Base-by-base conservation (phyloP, 2,888 invertebrate genomes). In the Caenorhabditis becei region DNA sequence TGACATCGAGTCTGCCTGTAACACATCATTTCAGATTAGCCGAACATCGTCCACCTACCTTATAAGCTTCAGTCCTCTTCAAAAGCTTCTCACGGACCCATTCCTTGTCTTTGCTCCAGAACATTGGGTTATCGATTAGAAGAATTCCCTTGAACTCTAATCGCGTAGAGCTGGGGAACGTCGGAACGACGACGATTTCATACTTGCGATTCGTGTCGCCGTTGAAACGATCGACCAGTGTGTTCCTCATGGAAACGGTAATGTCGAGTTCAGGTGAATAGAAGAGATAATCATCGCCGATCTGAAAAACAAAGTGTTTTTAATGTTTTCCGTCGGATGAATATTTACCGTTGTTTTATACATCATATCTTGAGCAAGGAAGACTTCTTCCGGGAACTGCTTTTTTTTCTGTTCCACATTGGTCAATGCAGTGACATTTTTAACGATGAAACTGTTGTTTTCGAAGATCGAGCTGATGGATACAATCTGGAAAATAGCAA, bases 131-230 rank as follows among this genome's bases (percentile, higher is more conserved):
- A 5, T 41, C 10, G 18, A 66, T 74, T 8, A 74, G 32, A 0
- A 74, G 41, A 2, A 74, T 32, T 18, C 58, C 58, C 0, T 65
- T 65, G 28, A 59, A 74, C 16, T 63, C 59, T 5, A 56, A 35
- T 1, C n/a, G 18, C 0, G 58, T 65, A 0, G 74, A 74, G 4
- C 7, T 7, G 0, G 58, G 58, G 51, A 74, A 74, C 0, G 65
- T 51, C 1, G 74, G 74, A 0, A 35, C 74, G 20, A 56, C 51
- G 23, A 74, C 74, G 11, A 74, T 58, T 59, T 71, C 62, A 16
- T 63, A 56, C 5, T 32, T n/a, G 2, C n/a, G 24, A 3, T 23
- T 7, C 14, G 51, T 28, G 7, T 35, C n/a, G 2, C 20, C 8
- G 0, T 58, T 47, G 1, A 56, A 28, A 3, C 47, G 37, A 2